Evolutionary conservation across 1,140 invertebrate species (phyloP).

Genomic region (Conus betulinus): DNA sequence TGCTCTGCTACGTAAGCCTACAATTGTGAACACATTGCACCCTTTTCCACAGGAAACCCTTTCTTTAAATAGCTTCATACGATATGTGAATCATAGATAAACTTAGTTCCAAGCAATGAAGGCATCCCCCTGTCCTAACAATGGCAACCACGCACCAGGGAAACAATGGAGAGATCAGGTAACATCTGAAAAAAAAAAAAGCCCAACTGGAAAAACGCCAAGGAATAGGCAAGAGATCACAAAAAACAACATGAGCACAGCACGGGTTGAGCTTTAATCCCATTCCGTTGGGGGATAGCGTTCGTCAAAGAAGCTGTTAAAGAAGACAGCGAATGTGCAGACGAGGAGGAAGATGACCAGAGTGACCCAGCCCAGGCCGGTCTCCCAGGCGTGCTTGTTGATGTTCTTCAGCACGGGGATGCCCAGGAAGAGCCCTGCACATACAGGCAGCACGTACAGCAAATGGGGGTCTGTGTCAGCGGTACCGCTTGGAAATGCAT

Average conservation of each 20-base stretch:
- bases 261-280: constrained; percentile 16
- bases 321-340: constrained; percentile 66
- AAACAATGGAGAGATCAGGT: too few species aligned
- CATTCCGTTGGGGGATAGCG: constrained; percentile 70
- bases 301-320: constrained; percentile 65
- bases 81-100: too few species aligned
- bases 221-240: too few species aligned
- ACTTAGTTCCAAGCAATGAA: too few species aligned
- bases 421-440: constrained; percentile 71
- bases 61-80: too few species aligned
- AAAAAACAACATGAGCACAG: neutral
- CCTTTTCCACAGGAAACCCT: too few species aligned
- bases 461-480: neutral
- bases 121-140: too few species aligned
- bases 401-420: constrained; percentile 72
- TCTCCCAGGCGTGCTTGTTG: constrained; percentile 72
- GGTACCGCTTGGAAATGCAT: neutral
- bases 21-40: too few species aligned
- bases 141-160: too few species aligned
- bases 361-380: constrained; percentile 67
- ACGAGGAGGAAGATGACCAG: constrained; percentile 62
- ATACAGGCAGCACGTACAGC: neutral
- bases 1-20: too few species aligned
- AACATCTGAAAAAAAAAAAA: too few species aligned
- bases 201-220: too few species aligned